A percentile compares a stretch with the other conserved stretches of the same genome.
Conservation (phyloP, 2,888 invertebrate genomes). For the Oligia fasciuncula region DNA sequence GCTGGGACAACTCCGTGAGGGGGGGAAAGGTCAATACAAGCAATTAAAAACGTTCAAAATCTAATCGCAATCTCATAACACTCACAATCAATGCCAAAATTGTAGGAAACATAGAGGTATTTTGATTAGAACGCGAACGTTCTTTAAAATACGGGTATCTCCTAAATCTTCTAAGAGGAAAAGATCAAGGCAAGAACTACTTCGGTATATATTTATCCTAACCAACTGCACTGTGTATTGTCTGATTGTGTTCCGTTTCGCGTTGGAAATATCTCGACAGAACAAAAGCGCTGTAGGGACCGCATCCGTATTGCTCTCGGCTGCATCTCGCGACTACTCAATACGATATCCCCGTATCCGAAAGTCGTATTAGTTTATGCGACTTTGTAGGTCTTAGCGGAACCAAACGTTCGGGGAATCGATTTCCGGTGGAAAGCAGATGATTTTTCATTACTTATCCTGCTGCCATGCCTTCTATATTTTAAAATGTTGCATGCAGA, state of each 20-base stretch:
- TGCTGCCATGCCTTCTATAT: conserved; percentile 1
- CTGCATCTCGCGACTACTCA: background rate
- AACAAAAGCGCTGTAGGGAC: background rate
- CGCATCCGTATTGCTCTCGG: background rate
- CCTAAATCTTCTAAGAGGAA: background rate
- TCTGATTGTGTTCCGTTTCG: conserved; percentile 9
- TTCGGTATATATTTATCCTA: background rate
- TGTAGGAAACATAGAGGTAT: background rate
- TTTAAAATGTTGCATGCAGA: background rate
- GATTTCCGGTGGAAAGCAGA: background rate
- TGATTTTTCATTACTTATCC: background rate
- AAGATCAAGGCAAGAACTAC: background rate
- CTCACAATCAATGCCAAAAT: background rate
- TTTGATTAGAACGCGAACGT: background rate
- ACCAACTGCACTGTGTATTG: background rate
- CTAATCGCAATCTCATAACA: background rate
- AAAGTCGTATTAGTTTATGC: conserved; percentile 5
- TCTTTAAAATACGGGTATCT: background rate
- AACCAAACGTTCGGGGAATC: background rate
- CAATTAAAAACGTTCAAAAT: background rate
- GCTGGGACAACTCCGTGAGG: background rate
- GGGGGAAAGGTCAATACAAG: background rate
- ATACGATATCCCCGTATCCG: background rate
- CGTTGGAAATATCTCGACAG: conserved; percentile 1
- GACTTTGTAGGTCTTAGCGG: background rate